phyloP scores from a whole-genome alignment of 2,113 vertebrate genomes.

The Protobothrops mucrosquamatus region DNA sequence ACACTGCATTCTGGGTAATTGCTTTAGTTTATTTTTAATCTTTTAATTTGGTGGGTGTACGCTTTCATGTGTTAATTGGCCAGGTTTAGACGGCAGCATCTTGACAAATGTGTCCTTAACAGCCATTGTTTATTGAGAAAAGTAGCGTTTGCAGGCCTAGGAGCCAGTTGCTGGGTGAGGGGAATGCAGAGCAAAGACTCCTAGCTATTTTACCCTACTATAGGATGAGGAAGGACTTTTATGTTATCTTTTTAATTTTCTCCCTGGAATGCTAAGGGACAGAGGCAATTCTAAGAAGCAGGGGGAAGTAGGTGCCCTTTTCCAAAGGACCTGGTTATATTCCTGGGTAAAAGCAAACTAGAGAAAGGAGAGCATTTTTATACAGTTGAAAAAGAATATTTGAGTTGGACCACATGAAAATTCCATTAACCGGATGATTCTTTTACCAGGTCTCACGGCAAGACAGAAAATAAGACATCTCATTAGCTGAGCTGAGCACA shows the following conservation, averaged over 20 bases:
- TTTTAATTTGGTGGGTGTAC: constrained; percentile 54
- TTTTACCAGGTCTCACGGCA: constrained; percentile 50
- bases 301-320: not conserved
- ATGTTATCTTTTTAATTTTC: constrained; percentile 54
- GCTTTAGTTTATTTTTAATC: constrained; percentile 64
- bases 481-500: constrained; percentile 53
- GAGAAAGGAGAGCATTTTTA: constrained; percentile 1
- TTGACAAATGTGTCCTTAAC: constrained; percentile 58
- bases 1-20: constrained; percentile 58
- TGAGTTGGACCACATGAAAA: constrained; percentile 56
- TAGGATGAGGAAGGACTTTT: constrained; percentile 36
- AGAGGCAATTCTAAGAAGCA: constrained; percentile 38
- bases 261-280: constrained; percentile 45
- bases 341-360: constrained; percentile 31
- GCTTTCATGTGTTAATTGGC: constrained; percentile 54
- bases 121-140: constrained; percentile 54
- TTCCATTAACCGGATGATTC: constrained; percentile 56
- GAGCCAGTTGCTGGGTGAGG: constrained; percentile 23
- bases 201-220: constrained; percentile 32
- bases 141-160: constrained; percentile 10
- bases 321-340: constrained; percentile 45
- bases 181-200: constrained; percentile 21
- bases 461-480: constrained; percentile 35
- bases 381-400: constrained; percentile 18
- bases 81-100: constrained; percentile 36